Base-by-base conservation (phyloP, 2,797 vertebrate genomes). In the Microcaecilia unicolor region DNA sequence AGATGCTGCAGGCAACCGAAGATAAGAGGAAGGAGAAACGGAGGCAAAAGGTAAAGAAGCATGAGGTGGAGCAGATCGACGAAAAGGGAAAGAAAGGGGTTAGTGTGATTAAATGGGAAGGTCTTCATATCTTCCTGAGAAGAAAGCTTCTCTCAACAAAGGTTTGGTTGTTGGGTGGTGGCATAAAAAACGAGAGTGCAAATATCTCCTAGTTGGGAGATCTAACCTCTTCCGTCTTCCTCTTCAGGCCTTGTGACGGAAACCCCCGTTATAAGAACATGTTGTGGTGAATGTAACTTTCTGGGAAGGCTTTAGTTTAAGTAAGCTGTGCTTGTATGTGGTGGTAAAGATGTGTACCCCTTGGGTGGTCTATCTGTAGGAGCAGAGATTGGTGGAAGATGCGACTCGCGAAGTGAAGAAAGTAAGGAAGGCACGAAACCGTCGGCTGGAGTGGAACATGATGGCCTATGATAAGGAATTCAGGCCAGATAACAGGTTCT, bases 401-500 rank as follows among this genome's bases (percentile, higher is more conserved):
- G 86, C 90, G 1, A 75, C 88, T 28, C 72, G 90, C 36, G 90
- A 93, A 55, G 91, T 94, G 47, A 94, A 93, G 74, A 94, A 93
- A 76, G 90, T 93, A 48, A 76, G 91, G 17, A 93, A 94, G 58
- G 91, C 91, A 25, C 86, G 91, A 6, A 93, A 92, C 69, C 79
- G 91, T 4, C 87, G 89, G 2, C 87, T 92, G 71, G 90, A 93
- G 71, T 94, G 91, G 91, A 93, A 89, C 54, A 86, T 94, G 47
- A 79, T 93, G 84, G 90, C 88, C 1, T 91, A 92, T 31, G 91
- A 94, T 62, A 94, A 93, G 58, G 91, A 94, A 67, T 91, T 93
- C 61, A 78, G 91, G 36, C 89, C 91, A 0, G 91, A 93, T 41
- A 83, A 88, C 56, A 73, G 88, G 46, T 88, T 92, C 63, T 89